phyloP scores from a whole-genome alignment of 2,888 invertebrate species.

The Calliphora vomitoria region DNA sequence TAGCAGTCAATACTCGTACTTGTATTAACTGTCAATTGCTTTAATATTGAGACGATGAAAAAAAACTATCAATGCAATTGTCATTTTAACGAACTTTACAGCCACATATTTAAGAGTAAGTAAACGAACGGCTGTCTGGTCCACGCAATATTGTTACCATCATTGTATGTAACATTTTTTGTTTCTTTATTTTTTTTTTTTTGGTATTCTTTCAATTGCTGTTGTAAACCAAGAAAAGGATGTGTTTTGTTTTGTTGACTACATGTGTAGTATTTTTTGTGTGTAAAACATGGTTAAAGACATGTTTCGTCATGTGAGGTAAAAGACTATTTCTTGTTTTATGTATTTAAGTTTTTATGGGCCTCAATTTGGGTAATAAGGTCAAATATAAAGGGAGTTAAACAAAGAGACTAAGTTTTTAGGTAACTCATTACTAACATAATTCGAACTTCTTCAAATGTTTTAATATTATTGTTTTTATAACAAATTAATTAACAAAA shows the following conservation, averaged over 20 bases:
- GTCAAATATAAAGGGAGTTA: neutral
- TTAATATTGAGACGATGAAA: slow-evolving; percentile 9
- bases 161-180: slow-evolving; percentile 31
- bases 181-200: neutral
- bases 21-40: slow-evolving; percentile 70
- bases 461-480: too few species aligned
- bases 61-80: slow-evolving; percentile 59
- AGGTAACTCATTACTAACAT: too few species aligned
- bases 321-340: slow-evolving; percentile 17
- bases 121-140: slow-evolving; percentile 2
- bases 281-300: slow-evolving; percentile 37
- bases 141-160: slow-evolving; percentile 59
- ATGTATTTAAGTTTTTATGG: neutral
- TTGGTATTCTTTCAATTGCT: neutral
- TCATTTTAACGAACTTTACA: slow-evolving; percentile 68
- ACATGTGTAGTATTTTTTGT: neutral
- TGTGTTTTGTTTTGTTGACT: slow-evolving; percentile 9
- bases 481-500: too few species aligned
- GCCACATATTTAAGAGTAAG: neutral
- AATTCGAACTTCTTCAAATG: too few species aligned
- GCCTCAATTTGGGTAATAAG: neutral
- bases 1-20: slow-evolving; percentile 37
- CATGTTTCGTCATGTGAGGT: slow-evolving; percentile 61
- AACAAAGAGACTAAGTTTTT: too few species aligned
- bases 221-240: slow-evolving; percentile 35